Conservation (phyloP, 2,888 invertebrate genomes). For the Tiliacea aurago region DNA sequence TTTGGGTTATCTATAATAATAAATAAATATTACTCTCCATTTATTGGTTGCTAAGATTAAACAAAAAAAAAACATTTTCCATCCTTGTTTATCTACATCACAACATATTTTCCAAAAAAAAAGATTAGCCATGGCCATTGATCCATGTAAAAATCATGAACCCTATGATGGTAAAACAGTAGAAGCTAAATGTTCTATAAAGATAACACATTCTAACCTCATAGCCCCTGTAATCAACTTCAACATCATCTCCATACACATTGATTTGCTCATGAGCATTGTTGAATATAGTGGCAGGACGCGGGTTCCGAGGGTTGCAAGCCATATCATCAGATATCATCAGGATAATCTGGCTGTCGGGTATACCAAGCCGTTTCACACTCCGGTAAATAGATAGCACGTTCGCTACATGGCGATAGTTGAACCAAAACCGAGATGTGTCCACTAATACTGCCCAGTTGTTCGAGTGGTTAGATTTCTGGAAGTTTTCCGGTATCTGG, state of each 20-base stretch:
- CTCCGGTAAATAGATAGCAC: slow-evolving; percentile 99
- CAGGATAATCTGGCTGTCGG: slow-evolving; percentile 99
- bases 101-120: too few relatives aligned
- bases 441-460: slow-evolving; percentile 99
- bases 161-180: too few relatives aligned
- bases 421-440: slow-evolving; percentile 99
- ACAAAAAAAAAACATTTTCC: too few relatives aligned
- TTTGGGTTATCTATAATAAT: too few relatives aligned
- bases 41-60: too few relatives aligned
- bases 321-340: slow-evolving; percentile 99
- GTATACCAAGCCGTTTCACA: slow-evolving; percentile 99
- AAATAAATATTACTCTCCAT: too few relatives aligned
- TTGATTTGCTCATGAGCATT: slow-evolving; percentile 99
- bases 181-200: neutral
- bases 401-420: slow-evolving; percentile 99
- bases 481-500: slow-evolving; percentile 89
- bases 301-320: slow-evolving; percentile 99
- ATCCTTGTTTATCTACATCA: too few relatives aligned
- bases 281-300: slow-evolving; percentile 99
- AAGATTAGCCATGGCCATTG: too few relatives aligned
- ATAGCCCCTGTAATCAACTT: slow-evolving; percentile 99
- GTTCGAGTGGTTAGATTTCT: slow-evolving; percentile 96
- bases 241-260: slow-evolving; percentile 99
- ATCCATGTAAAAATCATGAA: too few relatives aligned
- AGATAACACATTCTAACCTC: slow-evolving; percentile 90